Base-by-base conservation (phyloP, 92 coral and sea anemone genomes). In the Porites lobata region DNA sequence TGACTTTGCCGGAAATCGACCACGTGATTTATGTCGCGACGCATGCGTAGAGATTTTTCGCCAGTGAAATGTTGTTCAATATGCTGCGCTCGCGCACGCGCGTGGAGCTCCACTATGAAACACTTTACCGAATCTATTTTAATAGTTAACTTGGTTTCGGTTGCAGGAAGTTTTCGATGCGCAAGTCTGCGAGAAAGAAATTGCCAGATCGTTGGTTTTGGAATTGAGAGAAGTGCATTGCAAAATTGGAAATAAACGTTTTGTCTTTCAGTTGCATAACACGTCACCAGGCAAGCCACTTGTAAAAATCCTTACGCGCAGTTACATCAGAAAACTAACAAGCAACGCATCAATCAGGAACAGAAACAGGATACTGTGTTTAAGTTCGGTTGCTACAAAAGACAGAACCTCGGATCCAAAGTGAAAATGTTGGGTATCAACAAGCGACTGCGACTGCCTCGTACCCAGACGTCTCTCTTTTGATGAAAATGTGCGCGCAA, bases 381-480 rank as follows among this genome's bases (percentile, higher is more conserved):
- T 26, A 26, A 26, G 29, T 26, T 26, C 1, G 29, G 29, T 26
- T 1, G 1, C 29, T 26, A 2, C 29, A 26, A 26, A 26, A 26
- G 29, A 26, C 29, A 26, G 29, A 26, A 26, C 2, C 29, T 26
- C 29, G 29, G 29, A 1, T 26, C 29, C 69, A 19, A 65, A 65
- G 69, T 17, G 69, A 65, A 65, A 65, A 65, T n/a, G 69, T 65
- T 65, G 17, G 69, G 69, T 65, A n/a, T 65, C 69, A 65, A 65
- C 69, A 65, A 65, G 69, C 0, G 20, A 65, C 69, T 65, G 69
- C 69, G 69, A 65, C 69, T n/a, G n/a, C n/a, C n/a, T n/a, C n/a
- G n/a, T n/a, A n/a, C n/a, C n/a, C n/a, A n/a, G n/a, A n/a, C n/a
- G n/a, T n/a, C n/a, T n/a, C n/a, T n/a, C n/a, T n/a, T n/a, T n/a